Evolutionary conservation across 1,140 invertebrate genomes (phyloP), one percentile per base, ranked within the genome.

Genomic region (Delia radicum): DNA sequence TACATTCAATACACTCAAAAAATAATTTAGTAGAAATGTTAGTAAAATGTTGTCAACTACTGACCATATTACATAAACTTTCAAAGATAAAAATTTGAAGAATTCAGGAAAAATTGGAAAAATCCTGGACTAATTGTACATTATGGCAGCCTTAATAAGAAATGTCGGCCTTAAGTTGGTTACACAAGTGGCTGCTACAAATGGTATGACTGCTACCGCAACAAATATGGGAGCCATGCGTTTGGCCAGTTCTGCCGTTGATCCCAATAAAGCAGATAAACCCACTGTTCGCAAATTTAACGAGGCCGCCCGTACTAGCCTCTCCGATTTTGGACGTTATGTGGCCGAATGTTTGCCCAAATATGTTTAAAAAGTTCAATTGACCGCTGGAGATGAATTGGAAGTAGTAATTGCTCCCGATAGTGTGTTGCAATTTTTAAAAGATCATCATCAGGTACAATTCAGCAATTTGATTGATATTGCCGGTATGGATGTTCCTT

Each of bases 401-500:
- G 98, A 99, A 85, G 87, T 99, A 12, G 87, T 98, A 5, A 94
- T 99, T 79, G 91, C 92, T 63, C 96, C 98, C 0, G 95, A 98
- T 73, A 98, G 97, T 26, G 90, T 97, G 2, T 83, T 98, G 28
- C 88, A 92, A 46, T 98, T 98, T 84, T 89, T 98, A 13, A 98
- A 96, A 88, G 93, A 97, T 86, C 96, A 99, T 87, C 97, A 98
- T 81, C 93, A 94, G 85, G 92, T 94, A 3, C 98, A 99, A 87
- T 99, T 98, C 86, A 90, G 91, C 0, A 97, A 91, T 83, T 88
- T 99, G 31, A 87, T 90, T 10, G 97, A 98, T 84, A 93, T 98
- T 79, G 94, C 92, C 78, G 96, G 93, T 3, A 91, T 98, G 86
- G 97, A 99, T 88, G 93, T 98, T 0, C 97, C 97, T 1, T 89